Evolutionary conservation across 2,113 vertebrate species (phyloP).

Genomic region (Cyprinodon variegatus): DNA sequence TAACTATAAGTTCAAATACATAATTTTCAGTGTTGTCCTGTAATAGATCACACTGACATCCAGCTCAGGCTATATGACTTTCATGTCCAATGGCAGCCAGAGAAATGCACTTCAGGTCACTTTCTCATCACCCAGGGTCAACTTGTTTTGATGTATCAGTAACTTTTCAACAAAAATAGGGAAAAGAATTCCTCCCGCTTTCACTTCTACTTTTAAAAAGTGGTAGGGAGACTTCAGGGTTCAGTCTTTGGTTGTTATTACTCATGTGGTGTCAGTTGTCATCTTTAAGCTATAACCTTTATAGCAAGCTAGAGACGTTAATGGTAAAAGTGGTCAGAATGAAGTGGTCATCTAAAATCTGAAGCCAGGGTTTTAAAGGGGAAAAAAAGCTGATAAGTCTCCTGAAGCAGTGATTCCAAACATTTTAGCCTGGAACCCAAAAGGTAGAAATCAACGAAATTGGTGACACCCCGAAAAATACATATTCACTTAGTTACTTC

Average conservation of each 20-base stretch:
- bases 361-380: too few relatives aligned
- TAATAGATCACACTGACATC: neutral
- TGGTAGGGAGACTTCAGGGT: neutral
- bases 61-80: neutral
- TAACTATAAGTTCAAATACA: neutral
- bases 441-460: too few relatives aligned
- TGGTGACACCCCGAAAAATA: too few relatives aligned
- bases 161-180: neutral
- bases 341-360: neutral
- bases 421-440: too few relatives aligned
- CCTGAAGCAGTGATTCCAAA: too few relatives aligned
- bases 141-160: neutral
- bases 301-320: neutral
- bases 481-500: too few relatives aligned
- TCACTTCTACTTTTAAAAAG: neutral
- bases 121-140: neutral
- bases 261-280: neutral
- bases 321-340: neutral
- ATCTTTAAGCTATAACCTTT: neutral
- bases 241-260: neutral
- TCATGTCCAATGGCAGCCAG: neutral
- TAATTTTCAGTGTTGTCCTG: neutral
- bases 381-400: neutral
- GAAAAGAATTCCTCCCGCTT: neutral
- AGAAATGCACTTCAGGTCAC: neutral